phyloP scores from a whole-genome alignment of 2,888 invertebrate species.

The Aphelenchoides bicaudatus region DNA sequence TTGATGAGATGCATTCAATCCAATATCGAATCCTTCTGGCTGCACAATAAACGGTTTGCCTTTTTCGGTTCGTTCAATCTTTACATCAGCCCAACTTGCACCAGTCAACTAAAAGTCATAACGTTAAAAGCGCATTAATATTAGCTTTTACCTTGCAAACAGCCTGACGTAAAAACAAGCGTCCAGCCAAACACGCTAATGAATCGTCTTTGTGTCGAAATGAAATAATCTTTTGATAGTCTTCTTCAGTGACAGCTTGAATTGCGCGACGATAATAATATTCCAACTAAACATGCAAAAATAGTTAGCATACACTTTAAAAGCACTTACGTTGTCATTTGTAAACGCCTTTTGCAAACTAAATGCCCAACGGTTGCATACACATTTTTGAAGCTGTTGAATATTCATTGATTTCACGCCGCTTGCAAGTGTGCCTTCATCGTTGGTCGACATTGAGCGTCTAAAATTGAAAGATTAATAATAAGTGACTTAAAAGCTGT shows the following conservation, averaged over 20 bases:
- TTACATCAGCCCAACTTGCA: constrained; percentile 47
- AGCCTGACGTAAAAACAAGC: constrained; percentile 52
- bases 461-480: neutral
- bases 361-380: constrained; percentile 54
- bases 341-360: constrained; percentile 51
- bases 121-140: neutral
- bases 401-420: too few species aligned
- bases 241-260: constrained; percentile 56
- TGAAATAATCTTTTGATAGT: constrained; percentile 46
- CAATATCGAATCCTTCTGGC: constrained; percentile 47
- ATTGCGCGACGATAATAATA: constrained; percentile 49
- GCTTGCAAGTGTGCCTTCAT: too few species aligned
- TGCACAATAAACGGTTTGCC: constrained; percentile 56
- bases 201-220: constrained; percentile 57
- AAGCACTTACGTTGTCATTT: constrained; percentile 41
- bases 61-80: constrained; percentile 53
- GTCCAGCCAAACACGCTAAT: constrained; percentile 51
- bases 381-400: constrained; percentile 26
- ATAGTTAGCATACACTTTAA: neutral
- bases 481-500: neutral
- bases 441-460: too few species aligned
- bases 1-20: constrained; percentile 60
- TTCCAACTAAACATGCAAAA: constrained; percentile 46
- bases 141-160: constrained; percentile 36
- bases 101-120: constrained; percentile 44